A percentile compares a stretch with the other conserved stretches of the same genome.
Conservation (phyloP, 2,888 invertebrate species). For the Ectobius pallidus region DNA sequence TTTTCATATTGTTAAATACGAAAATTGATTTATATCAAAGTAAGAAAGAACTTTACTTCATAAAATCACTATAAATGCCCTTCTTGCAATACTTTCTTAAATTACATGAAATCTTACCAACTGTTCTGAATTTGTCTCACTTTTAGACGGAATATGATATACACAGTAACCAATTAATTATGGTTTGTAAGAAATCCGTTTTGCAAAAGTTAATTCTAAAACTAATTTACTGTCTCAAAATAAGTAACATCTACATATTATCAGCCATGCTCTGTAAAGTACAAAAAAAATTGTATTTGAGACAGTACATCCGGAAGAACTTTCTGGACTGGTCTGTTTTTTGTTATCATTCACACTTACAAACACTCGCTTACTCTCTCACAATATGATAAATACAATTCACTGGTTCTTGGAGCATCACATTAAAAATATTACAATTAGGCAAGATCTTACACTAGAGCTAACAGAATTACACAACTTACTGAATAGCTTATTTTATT, state of each 20-base stretch:
- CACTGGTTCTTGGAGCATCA: constrained; percentile 5
- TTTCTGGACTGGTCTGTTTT: constrained; percentile 2
- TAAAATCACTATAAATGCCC: too few species aligned
- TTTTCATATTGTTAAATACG: too few species aligned
- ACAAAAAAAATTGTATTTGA: constrained; percentile 13
- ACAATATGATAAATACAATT: background rate
- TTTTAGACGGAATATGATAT: constrained; percentile 19
- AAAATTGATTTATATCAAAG: too few species aligned
- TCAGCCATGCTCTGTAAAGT: background rate
- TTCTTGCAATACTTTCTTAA: background rate
- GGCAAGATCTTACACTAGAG: background rate
- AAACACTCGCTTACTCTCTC: background rate
- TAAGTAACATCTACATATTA: constrained; percentile 2
- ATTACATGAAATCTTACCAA: background rate
- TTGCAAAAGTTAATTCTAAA: background rate
- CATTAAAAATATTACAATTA: too few species aligned
- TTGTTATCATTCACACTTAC: background rate
- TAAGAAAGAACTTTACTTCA: too few species aligned
- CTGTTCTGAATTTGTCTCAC: constrained; percentile 3
- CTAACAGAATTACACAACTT: background rate
- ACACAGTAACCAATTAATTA: background rate
- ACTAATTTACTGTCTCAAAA: background rate
- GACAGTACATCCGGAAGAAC: background rate
- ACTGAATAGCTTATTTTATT: background rate
- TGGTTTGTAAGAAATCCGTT: background rate